phyloP scores from a whole-genome alignment of 2,888 invertebrate genomes.

The Sphecodes monilicornis region DNA sequence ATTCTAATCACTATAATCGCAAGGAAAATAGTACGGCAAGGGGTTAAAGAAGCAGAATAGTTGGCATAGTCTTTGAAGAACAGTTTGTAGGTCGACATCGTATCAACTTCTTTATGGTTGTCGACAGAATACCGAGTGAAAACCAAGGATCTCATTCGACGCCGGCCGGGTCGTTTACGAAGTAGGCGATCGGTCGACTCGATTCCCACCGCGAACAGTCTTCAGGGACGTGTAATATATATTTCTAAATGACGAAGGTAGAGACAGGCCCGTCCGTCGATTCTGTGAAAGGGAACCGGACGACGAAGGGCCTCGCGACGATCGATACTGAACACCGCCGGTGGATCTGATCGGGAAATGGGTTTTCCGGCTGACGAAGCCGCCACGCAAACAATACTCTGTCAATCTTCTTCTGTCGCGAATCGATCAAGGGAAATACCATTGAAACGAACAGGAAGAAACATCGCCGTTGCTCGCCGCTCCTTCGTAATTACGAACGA shows the following conservation, averaged over 20 bases:
- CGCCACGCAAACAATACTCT: constrained; percentile 60
- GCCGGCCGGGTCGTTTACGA: not conserved
- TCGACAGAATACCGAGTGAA: not conserved
- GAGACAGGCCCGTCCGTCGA: not conserved
- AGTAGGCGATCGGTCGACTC: not conserved
- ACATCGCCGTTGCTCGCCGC: not conserved
- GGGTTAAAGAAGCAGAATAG: too few relatives aligned
- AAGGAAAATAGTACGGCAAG: too few relatives aligned
- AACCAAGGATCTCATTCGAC: not conserved
- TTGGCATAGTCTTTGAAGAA: not conserved
- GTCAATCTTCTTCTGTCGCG: constrained; percentile 58
- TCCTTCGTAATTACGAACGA: not conserved
- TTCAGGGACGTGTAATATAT: not conserved
- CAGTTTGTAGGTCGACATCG: not conserved
- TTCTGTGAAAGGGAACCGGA: not conserved
- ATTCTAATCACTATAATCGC: too few relatives aligned
- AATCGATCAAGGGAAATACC: constrained; percentile 31
- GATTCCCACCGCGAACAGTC: not conserved
- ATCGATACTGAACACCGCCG: constrained; percentile 50
- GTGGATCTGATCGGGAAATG: constrained; percentile 57
- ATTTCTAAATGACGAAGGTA: not conserved
- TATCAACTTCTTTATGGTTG: not conserved
- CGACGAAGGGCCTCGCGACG: constrained; percentile 26
- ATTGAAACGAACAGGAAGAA: not conserved
- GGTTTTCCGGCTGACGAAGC: constrained; percentile 51